phyloP scores from a whole-genome alignment of 1,140 invertebrate species.

The Anastrepha ludens region DNA sequence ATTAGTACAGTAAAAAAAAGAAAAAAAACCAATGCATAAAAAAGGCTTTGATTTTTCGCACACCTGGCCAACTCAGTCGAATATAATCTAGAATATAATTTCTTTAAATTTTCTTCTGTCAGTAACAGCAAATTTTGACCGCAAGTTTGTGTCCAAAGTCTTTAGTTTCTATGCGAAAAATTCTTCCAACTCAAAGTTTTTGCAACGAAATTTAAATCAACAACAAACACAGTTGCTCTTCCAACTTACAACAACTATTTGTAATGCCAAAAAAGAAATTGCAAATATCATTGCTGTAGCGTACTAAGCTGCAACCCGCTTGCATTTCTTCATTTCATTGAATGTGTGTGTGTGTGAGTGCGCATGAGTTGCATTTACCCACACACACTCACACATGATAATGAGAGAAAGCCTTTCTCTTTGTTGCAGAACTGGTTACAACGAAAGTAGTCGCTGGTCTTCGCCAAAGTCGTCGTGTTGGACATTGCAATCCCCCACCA shows the following conservation, averaged over 20 bases:
- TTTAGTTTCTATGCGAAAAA: background rate
- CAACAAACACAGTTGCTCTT: background rate
- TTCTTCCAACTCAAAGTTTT: background rate
- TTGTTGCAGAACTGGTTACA: slow-evolving; percentile 50
- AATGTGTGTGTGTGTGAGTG: background rate
- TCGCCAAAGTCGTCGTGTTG: background rate
- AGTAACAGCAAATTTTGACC: no score
- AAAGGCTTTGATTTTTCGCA: no score
- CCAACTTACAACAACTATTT: background rate
- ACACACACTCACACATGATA: slow-evolving; percentile 3
- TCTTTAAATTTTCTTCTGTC: no score
- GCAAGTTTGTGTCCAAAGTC: slow-evolving; percentile 13
- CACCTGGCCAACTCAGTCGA: no score
- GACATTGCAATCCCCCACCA: slow-evolving; percentile 16
- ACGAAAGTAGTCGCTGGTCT: slow-evolving; percentile 20
- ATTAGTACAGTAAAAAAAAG: no score
- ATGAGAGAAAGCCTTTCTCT: slow-evolving; percentile 51
- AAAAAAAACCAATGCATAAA: no score
- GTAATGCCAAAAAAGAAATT: background rate
- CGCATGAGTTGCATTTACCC: no score
- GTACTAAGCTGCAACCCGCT: background rate
- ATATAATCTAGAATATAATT: no score
- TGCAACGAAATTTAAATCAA: background rate
- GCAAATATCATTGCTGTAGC: background rate
- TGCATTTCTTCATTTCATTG: slow-evolving; percentile 1